Evolutionary conservation across 2,797 vertebrate species (phyloP), one percentile per base, ranked within the genome.

Genomic region (Arremon brunneinucha): DNA sequence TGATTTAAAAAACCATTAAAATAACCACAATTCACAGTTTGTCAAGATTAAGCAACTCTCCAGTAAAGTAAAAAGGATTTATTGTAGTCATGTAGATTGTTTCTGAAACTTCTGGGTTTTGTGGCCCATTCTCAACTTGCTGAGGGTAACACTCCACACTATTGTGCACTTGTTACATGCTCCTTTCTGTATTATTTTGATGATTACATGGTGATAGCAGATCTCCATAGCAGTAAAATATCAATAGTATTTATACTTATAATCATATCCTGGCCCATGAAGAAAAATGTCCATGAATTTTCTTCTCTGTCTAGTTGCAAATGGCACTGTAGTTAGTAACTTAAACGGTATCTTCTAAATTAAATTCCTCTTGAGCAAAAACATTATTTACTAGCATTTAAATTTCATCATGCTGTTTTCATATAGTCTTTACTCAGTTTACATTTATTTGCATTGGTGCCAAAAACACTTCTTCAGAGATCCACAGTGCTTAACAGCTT

Each of bases 381-480:
- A 28, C 27, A 60, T 85, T 92, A 92, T 93, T 92, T 89, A 78
- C 39, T 89, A 47, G 34, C 9, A 18, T 89, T 94, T 93, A 89
- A 90, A 91, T 94, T 94, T 75, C 47, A 89, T 93, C 70, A 37
- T 88, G 34, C 24, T 95, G 78, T 94, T 96, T 95, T 93, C 82
- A 65, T 80, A 65, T 63, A 74, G 32, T 69, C 28, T 95, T 87
- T 83, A 81, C 37, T 93, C n/a, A 59, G 78, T 92, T 93, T 91
- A 71, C 53, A 35, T 77, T 91, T 95, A 53, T 87, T 89, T 90
- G 50, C 32, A 32, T 60, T 76, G 60, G 37, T 90, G 72, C 76
- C 82, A 88, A 83, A 92, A 76, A 1, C 28, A 57, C n/a, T 60
- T 4, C n/a, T 78, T 65, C 69, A 63, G 35, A 87, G 46, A 85